Percentiles rank a stretch among this genome's conserved stretches.
Evolutionary conservation across 2,888 invertebrate species (phyloP).

Genomic region (Cephus rjabovi): DNA sequence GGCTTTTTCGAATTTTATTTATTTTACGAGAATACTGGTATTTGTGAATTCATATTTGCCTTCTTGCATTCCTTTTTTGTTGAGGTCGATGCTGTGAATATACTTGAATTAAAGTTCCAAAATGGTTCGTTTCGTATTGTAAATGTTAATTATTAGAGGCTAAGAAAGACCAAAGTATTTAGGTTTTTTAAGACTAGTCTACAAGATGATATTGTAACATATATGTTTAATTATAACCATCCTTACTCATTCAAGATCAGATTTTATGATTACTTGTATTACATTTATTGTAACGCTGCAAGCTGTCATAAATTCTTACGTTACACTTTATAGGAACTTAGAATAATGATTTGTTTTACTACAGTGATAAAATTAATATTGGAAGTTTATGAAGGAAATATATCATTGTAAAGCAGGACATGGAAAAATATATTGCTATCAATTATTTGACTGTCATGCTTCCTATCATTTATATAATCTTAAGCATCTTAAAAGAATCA

Average conservation of each 20-base stretch:
- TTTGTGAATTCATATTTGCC: not conserved
- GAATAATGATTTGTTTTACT: not conserved
- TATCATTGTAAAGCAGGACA: no score
- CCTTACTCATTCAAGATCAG: not conserved
- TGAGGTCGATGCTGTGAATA: not conserved
- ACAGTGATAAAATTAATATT: not conserved
- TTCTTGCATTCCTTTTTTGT: not conserved
- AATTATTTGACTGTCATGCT: not conserved
- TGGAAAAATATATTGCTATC: not conserved
- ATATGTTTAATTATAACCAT: not conserved
- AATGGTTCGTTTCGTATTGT: not conserved
- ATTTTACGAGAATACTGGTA: not conserved
- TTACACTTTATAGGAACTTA: not conserved
- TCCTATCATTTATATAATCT: not conserved
- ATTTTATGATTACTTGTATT: not conserved
- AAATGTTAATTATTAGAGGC: slow-evolving; percentile 22
- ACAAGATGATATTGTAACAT: not conserved
- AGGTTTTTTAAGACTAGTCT: slow-evolving; percentile 16
- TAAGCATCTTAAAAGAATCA: not conserved
- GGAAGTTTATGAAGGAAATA: no score
- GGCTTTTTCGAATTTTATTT: not conserved
- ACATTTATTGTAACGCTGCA: not conserved
- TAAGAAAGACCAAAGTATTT: slow-evolving; percentile 40
- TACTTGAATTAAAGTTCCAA: not conserved
- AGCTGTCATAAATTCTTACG: not conserved